Conservation (phyloP, 2,113 vertebrate genomes). For the Pavo muticus region DNA sequence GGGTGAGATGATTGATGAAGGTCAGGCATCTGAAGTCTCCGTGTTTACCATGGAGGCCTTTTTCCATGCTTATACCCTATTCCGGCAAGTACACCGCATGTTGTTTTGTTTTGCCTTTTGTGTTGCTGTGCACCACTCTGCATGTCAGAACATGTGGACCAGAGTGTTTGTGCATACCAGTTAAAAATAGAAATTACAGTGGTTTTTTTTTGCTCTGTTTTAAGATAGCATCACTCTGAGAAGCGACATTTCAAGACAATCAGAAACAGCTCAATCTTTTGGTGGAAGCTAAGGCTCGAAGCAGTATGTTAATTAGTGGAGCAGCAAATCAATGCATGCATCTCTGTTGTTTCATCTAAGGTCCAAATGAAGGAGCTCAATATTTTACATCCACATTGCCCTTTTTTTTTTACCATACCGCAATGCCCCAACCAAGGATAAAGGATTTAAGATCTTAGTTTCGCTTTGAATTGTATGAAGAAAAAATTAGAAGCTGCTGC, state of each 20-base stretch:
- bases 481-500: slow-evolving; percentile 7
- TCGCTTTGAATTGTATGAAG: not conserved
- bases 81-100: accelerated
- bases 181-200: not conserved
- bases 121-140: not conserved
- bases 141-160: accelerated
- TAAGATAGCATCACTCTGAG: not conserved
- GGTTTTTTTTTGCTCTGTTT: not conserved
- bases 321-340: slow-evolving; percentile 9
- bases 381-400: not conserved
- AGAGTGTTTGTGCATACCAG: not conserved
- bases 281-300: not conserved
- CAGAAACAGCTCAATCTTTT: slow-evolving; percentile 29
- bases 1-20: not conserved
- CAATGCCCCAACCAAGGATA: not conserved
- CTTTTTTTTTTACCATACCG: not conserved
- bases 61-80: not conserved
- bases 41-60: not conserved
- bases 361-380: slow-evolving; percentile 29
- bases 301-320: slow-evolving; percentile 35
- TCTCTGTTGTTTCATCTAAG: slow-evolving; percentile 6
- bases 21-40: not conserved
- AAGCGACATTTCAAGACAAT: not conserved
- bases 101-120: not conserved
- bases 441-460: not conserved